These are phyloP conservation scores for Aricia agestis DNA, from an alignment of 1,140 invertebrate species.

Conservation along the genomic window DNA sequence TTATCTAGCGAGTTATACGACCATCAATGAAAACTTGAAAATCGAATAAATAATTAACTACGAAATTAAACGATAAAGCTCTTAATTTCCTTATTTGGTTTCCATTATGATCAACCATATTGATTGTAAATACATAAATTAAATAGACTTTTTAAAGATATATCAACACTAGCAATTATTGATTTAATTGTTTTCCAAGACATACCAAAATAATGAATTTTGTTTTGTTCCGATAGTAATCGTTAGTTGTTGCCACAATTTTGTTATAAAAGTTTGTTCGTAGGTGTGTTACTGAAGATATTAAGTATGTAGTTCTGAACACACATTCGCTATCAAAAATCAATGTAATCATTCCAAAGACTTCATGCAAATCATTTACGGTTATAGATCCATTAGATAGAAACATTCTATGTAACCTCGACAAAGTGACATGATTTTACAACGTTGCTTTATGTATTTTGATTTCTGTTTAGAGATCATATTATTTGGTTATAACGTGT, in stretches of 20 bases:
- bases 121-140: background rate
- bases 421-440: background rate
- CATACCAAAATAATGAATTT: background rate
- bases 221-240: background rate
- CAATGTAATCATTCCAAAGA: background rate
- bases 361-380: background rate
- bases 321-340: background rate
- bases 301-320: background rate
- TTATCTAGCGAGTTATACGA: no score
- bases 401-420: background rate
- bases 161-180: background rate
- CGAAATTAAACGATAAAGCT: background rate
- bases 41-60: no score
- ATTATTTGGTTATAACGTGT: constrained; percentile 27
- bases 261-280: no score
- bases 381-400: background rate
- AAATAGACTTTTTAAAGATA: background rate
- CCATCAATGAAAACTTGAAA: no score
- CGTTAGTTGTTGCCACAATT: background rate
- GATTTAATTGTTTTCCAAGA: background rate
- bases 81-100: background rate
- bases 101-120: no score
- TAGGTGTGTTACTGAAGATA: background rate
- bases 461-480: constrained; percentile 21
- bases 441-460: constrained; percentile 35